Evolutionary conservation across 1,140 invertebrate genomes (phyloP).

Genomic region (Lineus longissimus): DNA sequence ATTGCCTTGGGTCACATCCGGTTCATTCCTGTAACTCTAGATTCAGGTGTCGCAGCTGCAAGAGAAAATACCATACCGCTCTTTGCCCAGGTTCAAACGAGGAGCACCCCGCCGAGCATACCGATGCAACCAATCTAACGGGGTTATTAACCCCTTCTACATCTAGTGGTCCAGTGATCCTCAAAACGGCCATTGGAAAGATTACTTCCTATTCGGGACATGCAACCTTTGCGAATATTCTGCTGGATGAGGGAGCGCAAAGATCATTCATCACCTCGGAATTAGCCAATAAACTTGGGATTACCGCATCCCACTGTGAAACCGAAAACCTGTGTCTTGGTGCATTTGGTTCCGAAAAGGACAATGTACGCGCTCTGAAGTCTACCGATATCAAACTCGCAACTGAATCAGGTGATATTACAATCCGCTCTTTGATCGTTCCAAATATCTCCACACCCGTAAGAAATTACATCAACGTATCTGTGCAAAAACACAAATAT

Average conservation of each 20-base stretch:
- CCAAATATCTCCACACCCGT: slow-evolving; percentile 13
- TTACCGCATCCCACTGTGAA: not conserved
- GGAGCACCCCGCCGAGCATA: not conserved
- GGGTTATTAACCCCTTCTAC: not conserved
- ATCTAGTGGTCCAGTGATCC: not conserved
- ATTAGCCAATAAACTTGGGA: not conserved
- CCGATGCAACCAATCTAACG: not conserved
- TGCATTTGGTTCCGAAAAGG: not conserved
- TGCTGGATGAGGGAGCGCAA: slow-evolving; percentile 1
- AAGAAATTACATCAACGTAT: not conserved
- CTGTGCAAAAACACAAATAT: slow-evolving; percentile 7
- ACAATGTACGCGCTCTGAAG: not conserved
- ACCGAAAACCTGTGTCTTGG: not conserved
- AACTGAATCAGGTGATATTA: not conserved
- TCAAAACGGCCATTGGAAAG: slow-evolving; percentile 2
- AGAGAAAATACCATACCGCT: not conserved
- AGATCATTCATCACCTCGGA: slow-evolving; percentile 1
- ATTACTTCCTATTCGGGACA: not conserved
- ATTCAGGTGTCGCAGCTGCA: slow-evolving; percentile 1
- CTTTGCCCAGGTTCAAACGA: not conserved
- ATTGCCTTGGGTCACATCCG: too few relatives aligned
- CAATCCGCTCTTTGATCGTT: slow-evolving; percentile 3
- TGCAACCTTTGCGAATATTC: not conserved
- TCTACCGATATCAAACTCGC: not conserved
- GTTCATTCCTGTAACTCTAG: not conserved